Percentiles rank a stretch among this genome's conserved stretches.
Conservation (phyloP, 2,888 invertebrate species). For the Altica lythri region DNA sequence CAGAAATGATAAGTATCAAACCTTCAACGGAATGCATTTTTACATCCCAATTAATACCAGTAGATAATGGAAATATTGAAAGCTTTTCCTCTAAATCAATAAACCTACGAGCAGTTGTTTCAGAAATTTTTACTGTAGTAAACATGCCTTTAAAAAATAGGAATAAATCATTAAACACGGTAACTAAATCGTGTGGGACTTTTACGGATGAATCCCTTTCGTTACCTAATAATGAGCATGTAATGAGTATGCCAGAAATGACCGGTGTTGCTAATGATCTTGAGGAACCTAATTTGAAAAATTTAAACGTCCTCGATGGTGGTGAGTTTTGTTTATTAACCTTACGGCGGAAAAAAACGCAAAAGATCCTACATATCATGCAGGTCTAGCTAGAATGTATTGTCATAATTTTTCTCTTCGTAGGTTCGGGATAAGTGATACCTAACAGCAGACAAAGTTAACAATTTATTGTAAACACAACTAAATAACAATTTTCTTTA, state of each 20-base stretch:
- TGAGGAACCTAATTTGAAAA: too few relatives aligned
- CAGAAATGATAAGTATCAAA: conserved; percentile 40
- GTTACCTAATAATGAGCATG: conserved; percentile 19
- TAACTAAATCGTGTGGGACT: conserved; percentile 29
- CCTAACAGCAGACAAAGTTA: too few relatives aligned
- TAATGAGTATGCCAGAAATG: conserved; percentile 41
- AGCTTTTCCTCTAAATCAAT: conserved; percentile 31
- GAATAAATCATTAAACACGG: conserved; percentile 19
- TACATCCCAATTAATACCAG: conserved; percentile 38
- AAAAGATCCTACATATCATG: too few relatives aligned
- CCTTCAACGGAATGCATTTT: conserved; percentile 40
- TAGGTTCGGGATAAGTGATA: too few relatives aligned
- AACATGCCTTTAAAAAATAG: conserved; percentile 29
- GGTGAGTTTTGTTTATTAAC: too few relatives aligned
- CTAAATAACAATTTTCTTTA: too few relatives aligned
- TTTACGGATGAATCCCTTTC: conserved; percentile 25
- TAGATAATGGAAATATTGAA: conserved; percentile 30
- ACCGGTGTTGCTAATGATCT: conserved; percentile 35
- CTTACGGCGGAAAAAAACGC: too few relatives aligned
- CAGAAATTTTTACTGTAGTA: conserved; percentile 36
- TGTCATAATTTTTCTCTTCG: too few relatives aligned
- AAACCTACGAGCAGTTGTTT: conserved; percentile 35
- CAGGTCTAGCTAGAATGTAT: too few relatives aligned
- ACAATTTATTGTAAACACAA: too few relatives aligned
- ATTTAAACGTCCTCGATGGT: too few relatives aligned